A percentile compares a stretch with the other conserved stretches of the same genome.
These are phyloP conservation scores for Alca torda DNA, from an alignment of 2,797 vertebrate genomes.

Conservation along the genomic window DNA sequence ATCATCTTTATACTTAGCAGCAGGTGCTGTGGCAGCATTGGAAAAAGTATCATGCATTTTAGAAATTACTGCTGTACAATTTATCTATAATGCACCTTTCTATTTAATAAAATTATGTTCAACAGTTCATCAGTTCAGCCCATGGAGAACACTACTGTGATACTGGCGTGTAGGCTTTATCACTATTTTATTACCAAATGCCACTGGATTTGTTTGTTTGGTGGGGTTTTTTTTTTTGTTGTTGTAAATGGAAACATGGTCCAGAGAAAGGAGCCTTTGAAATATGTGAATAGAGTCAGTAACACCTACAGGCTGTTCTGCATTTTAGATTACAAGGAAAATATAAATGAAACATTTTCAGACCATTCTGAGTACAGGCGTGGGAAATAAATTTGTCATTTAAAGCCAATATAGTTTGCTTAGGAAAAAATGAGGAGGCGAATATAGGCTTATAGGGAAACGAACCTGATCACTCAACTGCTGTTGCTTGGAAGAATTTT, in stretches of 20 bases:
- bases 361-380: background rate
- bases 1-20: conserved; percentile 69
- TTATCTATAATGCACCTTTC: conserved; percentile 33
- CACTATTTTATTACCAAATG: background rate
- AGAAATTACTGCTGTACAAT: conserved; percentile 52
- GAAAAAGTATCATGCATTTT: conserved; percentile 46
- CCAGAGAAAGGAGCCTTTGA: background rate
- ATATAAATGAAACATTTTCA: background rate
- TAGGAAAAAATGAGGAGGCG: background rate
- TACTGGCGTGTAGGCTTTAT: background rate
- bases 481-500: background rate
- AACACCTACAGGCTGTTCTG: background rate
- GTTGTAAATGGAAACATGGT: background rate
- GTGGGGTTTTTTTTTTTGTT: background rate
- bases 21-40: conserved; percentile 57
- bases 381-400: background rate
- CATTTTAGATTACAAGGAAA: background rate
- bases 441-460: background rate
- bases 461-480: background rate
- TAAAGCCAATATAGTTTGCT: background rate
- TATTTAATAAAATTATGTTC: conserved; percentile 29
- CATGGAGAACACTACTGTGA: background rate
- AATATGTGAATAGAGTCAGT: background rate
- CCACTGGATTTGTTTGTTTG: background rate
- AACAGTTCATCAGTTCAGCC: conserved; percentile 46